Conservation (phyloP, 2,888 invertebrate genomes). For the Empis livida region DNA sequence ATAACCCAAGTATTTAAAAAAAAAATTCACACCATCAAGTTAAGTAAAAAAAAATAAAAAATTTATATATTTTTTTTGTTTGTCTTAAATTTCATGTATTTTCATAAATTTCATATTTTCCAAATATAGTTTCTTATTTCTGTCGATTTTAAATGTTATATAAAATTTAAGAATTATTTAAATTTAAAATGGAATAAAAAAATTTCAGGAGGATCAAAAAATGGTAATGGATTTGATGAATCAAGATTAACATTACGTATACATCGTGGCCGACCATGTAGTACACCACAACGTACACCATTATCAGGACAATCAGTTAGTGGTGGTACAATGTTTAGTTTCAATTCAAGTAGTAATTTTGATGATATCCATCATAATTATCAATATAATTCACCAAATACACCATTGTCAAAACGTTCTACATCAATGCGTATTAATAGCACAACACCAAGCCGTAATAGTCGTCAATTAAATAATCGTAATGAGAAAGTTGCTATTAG, state of each 20-base stretch:
- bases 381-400: constrained; percentile 22
- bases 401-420: constrained; percentile 28
- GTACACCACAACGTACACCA: constrained; percentile 39
- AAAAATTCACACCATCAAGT: too few species aligned
- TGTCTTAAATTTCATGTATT: too few species aligned
- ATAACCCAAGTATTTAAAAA: too few species aligned
- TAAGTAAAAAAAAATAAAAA: too few species aligned
- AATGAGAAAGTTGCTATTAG: constrained; percentile 73
- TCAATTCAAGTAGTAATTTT: neutral
- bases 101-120: too few species aligned
- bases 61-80: too few species aligned
- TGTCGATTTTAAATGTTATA: too few species aligned
- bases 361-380: neutral
- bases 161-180: too few species aligned
- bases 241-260: constrained; percentile 79
- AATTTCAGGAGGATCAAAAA: constrained; percentile 7
- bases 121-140: too few species aligned
- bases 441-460: constrained; percentile 27
- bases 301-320: constrained; percentile 45
- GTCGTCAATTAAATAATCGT: constrained; percentile 22
- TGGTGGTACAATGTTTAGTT: constrained; percentile 25
- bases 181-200: constrained; percentile 9
- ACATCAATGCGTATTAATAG: constrained; percentile 45
- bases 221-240: constrained; percentile 65
- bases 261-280: constrained; percentile 61